Base-by-base conservation (phyloP, 1,140 invertebrate species). In the Drosophila ogumai region DNA sequence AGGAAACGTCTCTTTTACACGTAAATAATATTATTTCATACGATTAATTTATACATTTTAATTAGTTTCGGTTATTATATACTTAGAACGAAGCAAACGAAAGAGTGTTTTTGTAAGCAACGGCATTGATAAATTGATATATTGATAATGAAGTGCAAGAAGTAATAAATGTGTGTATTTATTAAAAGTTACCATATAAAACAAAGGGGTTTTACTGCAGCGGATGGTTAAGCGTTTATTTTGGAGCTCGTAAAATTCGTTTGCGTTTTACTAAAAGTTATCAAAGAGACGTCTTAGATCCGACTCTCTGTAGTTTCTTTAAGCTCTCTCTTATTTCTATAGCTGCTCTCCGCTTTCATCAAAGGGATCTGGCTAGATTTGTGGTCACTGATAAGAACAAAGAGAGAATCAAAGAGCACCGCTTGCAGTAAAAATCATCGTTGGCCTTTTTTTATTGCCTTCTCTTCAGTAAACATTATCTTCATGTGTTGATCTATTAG, bases 101-200 rank as follows among this genome's bases (percentile, higher is more conserved):
- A 80, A 65, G 44, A 54, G 59, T 47, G 77, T 50, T 88, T 87
- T 87, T 87, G 61, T 87, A 87, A 87, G 84, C 76, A 61, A 81
- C 65, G 76, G 81, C 80, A 87, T 84, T 78, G 61, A 75, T 82
- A 72, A 63, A 68, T 60, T 72, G 63, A 86, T 80, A 75, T 68
- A 71, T 59, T 75, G 65, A 86, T 78, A 80, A 67, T 90, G 84
- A 80, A 88, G 84, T 81, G 81, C 76, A 88, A 90, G 76, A 77
- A 55, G 78, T 72, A 88, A 88, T 87, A 87, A 90, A 88, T 90
- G 81, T 88, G 85, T 87, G 80, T 88, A 88, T 88, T 88, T 88
- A 88, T 90, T 88, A 90, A 88, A 88, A 84, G 84, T 88, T 88
- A 88, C 40, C 67, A 73, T 72, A 72, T 60, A 64, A 25, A 34